These are phyloP conservation scores for Brachypteracias leptosomus DNA, from an alignment of 2,113 vertebrate genomes.

Conservation along the genomic window DNA sequence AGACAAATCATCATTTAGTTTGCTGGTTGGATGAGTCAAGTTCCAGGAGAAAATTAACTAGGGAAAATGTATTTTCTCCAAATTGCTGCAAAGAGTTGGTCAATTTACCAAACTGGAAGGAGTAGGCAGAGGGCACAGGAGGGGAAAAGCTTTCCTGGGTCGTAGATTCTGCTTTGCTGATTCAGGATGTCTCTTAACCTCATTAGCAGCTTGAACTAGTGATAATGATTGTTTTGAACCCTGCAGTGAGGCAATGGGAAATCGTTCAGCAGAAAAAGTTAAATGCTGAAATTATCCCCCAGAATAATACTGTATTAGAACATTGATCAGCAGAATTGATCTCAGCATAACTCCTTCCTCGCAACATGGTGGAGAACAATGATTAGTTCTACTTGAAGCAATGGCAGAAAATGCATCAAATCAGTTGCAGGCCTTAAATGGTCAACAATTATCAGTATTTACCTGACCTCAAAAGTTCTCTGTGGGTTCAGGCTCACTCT, in stretches of 20 bases:
- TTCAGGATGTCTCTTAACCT: slow-evolving; percentile 65
- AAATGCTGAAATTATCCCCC: not conserved
- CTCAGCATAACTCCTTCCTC: not conserved
- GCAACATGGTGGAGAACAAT: not conserved
- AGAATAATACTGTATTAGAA: slow-evolving; percentile 40
- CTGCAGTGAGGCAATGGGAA: slow-evolving; percentile 30
- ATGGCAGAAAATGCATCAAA: not conserved
- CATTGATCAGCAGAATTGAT: slow-evolving; percentile 44
- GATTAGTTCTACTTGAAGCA: not conserved
- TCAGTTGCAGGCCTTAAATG: not conserved
- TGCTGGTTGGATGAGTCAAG: slow-evolving; percentile 47
- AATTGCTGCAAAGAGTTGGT: slow-evolving; percentile 54
- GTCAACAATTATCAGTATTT: slow-evolving; percentile 2
- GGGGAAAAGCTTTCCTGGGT: slow-evolving; percentile 55
- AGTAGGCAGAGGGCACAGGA: not conserved
- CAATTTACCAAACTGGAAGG: not conserved
- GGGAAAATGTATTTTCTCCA: slow-evolving; percentile 62
- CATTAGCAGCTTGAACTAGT: slow-evolving; percentile 66
- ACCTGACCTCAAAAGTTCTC: not conserved
- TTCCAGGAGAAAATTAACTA: slow-evolving; percentile 57
- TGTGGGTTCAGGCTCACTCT: not conserved
- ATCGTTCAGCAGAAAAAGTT: slow-evolving; percentile 31
- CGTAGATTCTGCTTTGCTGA: slow-evolving; percentile 68
- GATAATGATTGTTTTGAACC: slow-evolving; percentile 51
- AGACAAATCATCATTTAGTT: slow-evolving; percentile 8